Evolutionary conservation across 2,797 vertebrate species (phyloP), one percentile per base, ranked within the genome.

Genomic region (Lagorchestes hirsutus): DNA sequence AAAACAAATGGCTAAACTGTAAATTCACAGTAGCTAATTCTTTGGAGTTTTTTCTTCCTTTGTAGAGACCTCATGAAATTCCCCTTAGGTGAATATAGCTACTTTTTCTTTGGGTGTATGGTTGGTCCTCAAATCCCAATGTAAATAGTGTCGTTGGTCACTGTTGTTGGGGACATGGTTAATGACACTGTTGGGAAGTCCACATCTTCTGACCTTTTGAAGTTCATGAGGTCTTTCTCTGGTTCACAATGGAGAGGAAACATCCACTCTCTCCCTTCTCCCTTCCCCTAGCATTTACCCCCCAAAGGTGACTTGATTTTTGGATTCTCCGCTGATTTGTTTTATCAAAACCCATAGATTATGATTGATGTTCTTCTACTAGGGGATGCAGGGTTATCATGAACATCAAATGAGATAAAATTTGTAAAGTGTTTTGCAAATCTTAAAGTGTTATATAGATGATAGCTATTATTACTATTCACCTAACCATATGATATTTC

Each of bases 401-500:
- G 27, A 93, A 74, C 40, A 92, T 90, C 91, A 67, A 94, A 67
- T 90, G 52, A 59, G 34, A 54, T 93, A 54, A 93, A 28, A 91
- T 5, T 22, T 54, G 54, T 3, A 56, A 92, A 87, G n/a, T 59
- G 62, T 67, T 95, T 94, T 92, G 31, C 28, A 93, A 50, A 87
- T 82, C n/a, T 82, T 46, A 82, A 82, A 40, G 67, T 82, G n/a
- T 2, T 46, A 40, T 24, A 24, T 82, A 40, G 16, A 40, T 74
- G 62, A 74, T 18, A 22, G 62, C 1, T 74, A 34, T 67, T n/a
- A 18, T 67, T n/a, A 52, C 52, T 52, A n/a, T n/a, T 67, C 62
- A 67, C 34, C 34, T 67, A 67, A n/a, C 34, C 31, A 67, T 74
- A 34, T 9, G 34, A 22, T 2, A 40, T 74, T 74, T 40, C 6